phyloP scores from a whole-genome alignment of 2,888 invertebrate genomes.

The Drosophila pegasa region DNA sequence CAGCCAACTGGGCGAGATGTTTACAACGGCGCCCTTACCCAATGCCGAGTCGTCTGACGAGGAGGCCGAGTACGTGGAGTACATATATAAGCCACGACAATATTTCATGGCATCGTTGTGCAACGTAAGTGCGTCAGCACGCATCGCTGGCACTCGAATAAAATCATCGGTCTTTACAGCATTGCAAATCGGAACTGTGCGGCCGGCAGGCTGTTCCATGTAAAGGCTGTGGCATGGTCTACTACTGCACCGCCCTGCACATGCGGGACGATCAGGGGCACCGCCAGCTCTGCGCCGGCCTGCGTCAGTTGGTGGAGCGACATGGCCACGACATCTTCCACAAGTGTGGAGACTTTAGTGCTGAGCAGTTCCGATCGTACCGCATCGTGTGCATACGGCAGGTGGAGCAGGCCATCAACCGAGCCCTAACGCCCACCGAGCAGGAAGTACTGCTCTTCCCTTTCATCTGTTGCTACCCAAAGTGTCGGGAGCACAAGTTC shows the following conservation, averaged over 20 bases:
- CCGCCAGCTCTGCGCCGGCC: slow-evolving; percentile 87
- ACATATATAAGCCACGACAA: slow-evolving; percentile 88
- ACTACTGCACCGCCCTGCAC: slow-evolving; percentile 88
- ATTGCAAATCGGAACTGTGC: slow-evolving; percentile 80
- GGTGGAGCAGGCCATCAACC: slow-evolving; percentile 87
- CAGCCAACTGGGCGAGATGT: slow-evolving; percentile 79
- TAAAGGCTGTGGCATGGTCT: slow-evolving; percentile 87
- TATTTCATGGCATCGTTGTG: slow-evolving; percentile 88
- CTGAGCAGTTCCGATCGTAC: slow-evolving; percentile 88
- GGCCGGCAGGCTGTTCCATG: slow-evolving; percentile 79
- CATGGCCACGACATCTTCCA: slow-evolving; percentile 87
- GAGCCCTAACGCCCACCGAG: slow-evolving; percentile 88
- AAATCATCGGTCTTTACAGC: slow-evolving; percentile 49
- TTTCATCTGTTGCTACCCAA: slow-evolving; percentile 86
- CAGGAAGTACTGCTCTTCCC: slow-evolving; percentile 90
- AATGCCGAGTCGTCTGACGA: slow-evolving; percentile 84
- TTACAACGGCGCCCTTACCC: slow-evolving; percentile 77
- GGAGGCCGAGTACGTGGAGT: slow-evolving; percentile 87
- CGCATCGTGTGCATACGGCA: slow-evolving; percentile 88
- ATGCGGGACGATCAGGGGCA: slow-evolving; percentile 87
- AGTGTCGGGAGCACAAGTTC: slow-evolving; percentile 87
- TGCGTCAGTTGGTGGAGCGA: slow-evolving; percentile 87
- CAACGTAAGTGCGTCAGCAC: slow-evolving; percentile 71
- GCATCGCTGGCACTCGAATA: not conserved
- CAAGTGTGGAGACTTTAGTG: slow-evolving; percentile 85